phyloP scores from a whole-genome alignment of 2,797 vertebrate species.

The Gallinago nigripennis region DNA sequence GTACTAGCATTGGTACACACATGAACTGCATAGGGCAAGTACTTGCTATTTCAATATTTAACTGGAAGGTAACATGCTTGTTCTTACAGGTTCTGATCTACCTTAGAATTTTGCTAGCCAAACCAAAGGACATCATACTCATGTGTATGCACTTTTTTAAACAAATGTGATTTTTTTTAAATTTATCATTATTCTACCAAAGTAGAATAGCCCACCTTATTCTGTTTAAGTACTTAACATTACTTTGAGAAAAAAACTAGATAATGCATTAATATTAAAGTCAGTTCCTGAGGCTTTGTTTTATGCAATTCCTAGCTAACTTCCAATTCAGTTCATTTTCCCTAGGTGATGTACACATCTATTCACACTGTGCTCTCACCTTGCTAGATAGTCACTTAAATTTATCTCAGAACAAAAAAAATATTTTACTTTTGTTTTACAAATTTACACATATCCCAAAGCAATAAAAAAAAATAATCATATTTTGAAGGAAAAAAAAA shows the following conservation, averaged over 20 bases:
- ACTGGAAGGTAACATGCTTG: accelerated
- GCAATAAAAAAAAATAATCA: not conserved
- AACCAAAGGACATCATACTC: not conserved
- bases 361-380: not conserved
- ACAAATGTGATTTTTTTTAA: not conserved
- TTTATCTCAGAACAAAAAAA: not conserved
- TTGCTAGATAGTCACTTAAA: not conserved
- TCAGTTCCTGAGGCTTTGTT: not conserved
- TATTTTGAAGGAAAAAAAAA: not conserved
- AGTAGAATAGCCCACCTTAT: not conserved
- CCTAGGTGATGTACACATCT: not conserved
- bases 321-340: not conserved
- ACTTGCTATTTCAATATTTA: not conserved
- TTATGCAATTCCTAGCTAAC: not conserved
- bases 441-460: not conserved
- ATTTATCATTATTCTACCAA: not conserved
- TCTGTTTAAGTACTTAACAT: not conserved
- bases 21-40: not conserved
- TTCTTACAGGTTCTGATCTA: not conserved
- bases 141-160: accelerated
- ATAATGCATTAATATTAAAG: not conserved
- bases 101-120: not conserved
- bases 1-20: not conserved
- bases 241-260: not conserved
- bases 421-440: not conserved